Base-by-base conservation (phyloP, 2,888 invertebrate species). In the Catocala fraxini region DNA sequence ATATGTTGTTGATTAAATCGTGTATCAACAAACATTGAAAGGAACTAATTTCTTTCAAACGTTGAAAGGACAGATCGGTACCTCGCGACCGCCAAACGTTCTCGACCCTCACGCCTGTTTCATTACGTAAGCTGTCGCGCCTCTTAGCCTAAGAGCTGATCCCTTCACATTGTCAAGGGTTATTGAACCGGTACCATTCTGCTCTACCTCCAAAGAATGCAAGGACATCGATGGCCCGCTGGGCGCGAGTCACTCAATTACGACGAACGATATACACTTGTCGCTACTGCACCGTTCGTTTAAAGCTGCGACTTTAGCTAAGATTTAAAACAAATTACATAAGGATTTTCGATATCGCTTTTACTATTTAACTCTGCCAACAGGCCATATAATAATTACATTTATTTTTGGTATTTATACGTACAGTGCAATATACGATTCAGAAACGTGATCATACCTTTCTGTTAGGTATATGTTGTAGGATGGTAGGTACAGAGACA, bases 151-250 rank as follows among this genome's bases (percentile, higher is more conserved):
- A 82, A 84, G 85, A 84, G 77, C 83, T 87, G 82, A 88, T 90
- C 89, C 91, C 88, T 90, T 91, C 89, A 91, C 91, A 91, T 91
- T 90, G 87, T 87, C 88, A 88, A 85, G 85, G 89, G 89, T 91
- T 86, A 85, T 85, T 89, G 91, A 92, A 89, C 92, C 89, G 89
- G 89, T 89, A 90, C 88, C 85, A 86, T 85, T 88, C 81, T 88
- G 88, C 83, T 89, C 82, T 86, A 86, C 85, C 85, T 85, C 85
- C 80, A 81, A 91, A 91, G 91, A 91, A 92, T 92, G 91, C 92
- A 91, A 91, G 90, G 91, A 89, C 91, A 88, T 72, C 86, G 88
- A 89, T 89, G 88, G 84, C 77, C 82, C 83, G 83, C 73, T 80
- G 83, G 75, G 71, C 73, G 75, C 68, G 71, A 62, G 63, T 67